phyloP scores from a whole-genome alignment of 2,113 vertebrate species.

The Dolichallabes microphthalmus region DNA sequence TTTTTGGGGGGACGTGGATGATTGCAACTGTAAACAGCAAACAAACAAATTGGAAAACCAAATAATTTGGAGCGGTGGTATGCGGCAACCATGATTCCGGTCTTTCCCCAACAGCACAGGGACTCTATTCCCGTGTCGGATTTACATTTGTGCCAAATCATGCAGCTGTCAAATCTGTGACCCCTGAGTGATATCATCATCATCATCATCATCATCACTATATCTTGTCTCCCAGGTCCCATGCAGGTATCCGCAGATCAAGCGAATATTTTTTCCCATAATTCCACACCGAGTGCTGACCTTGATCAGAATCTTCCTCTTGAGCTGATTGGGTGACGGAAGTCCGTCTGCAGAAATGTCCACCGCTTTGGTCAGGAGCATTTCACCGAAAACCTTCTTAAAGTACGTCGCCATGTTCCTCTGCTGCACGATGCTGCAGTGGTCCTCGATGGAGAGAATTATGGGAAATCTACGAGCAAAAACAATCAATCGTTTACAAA shows the following conservation, averaged over 20 bases:
- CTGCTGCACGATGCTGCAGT: conserved; percentile 98
- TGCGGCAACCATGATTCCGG: background rate
- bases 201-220: too few relatives aligned
- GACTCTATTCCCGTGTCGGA: background rate
- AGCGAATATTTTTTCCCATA: background rate
- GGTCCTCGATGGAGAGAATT: conserved; percentile 97
- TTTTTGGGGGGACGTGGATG: too few relatives aligned
- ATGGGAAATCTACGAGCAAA: conserved; percentile 79
- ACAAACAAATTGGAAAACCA: too few relatives aligned
- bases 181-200: too few relatives aligned
- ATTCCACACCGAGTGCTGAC: conserved; percentile 59
- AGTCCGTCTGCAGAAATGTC: conserved; percentile 91
- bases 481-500: background rate
- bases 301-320: conserved; percentile 98
- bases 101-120: background rate
- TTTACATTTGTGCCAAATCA: background rate
- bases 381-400: conserved; percentile 94
- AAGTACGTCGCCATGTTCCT: conserved; percentile 94
- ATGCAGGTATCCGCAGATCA: background rate
- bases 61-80: background rate
- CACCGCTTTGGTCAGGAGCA: conserved; percentile 92
- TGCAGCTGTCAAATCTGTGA: background rate
- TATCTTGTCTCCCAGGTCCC: background rate
- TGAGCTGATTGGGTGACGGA: conserved; percentile 94
- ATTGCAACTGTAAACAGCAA: too few relatives aligned